These are phyloP conservation scores for Lasioglossum vierecki DNA, from an alignment of 2,888 invertebrate species.

Conservation along the genomic window DNA sequence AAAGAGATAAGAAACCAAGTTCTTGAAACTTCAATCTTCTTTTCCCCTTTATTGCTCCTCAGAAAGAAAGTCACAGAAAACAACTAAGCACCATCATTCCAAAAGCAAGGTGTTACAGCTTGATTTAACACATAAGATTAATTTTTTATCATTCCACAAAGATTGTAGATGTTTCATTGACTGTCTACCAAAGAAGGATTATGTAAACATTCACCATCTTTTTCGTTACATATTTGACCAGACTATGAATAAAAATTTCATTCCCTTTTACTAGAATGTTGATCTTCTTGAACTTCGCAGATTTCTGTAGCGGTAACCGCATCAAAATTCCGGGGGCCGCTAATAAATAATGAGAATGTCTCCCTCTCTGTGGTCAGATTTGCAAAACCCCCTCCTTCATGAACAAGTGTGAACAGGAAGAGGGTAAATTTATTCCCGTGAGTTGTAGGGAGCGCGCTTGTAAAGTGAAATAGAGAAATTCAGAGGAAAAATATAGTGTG, in stretches of 20 bases:
- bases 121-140: too few species aligned
- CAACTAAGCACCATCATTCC: too few species aligned
- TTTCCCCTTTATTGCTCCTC: neutral
- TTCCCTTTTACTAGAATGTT: neutral
- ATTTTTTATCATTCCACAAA: too few species aligned
- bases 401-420: neutral
- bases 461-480: slow-evolving; percentile 1
- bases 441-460: neutral
- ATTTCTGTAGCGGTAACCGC: neutral
- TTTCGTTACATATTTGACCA: too few species aligned
- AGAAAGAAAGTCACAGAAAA: too few species aligned
- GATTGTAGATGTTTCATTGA: too few species aligned
- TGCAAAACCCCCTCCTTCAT: neutral
- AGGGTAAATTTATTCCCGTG: neutral
- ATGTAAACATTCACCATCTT: too few species aligned
- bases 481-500: neutral
- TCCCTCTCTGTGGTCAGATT: neutral
- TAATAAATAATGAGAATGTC: neutral
- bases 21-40: neutral
- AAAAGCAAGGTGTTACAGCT: too few species aligned
- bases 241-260: too few species aligned
- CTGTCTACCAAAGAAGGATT: too few species aligned
- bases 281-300: neutral
- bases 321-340: neutral
- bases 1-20: neutral